Base-by-base conservation (phyloP, 2,113 vertebrate species). In the Tringa solitaria region DNA sequence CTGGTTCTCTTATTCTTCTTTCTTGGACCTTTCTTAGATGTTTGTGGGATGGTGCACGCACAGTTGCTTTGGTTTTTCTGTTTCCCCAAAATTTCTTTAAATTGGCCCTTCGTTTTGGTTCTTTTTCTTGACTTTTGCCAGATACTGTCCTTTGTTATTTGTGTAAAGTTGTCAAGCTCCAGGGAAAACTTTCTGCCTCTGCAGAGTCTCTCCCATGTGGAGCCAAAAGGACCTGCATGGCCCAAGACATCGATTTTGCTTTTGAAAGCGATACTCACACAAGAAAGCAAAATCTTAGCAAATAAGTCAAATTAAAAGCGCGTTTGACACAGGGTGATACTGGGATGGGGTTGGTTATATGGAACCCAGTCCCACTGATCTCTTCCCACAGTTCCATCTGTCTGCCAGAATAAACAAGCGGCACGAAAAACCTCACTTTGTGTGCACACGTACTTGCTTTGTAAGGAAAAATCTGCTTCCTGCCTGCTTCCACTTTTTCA, bases 401-500 rank as follows among this genome's bases (percentile, higher is more conserved):
- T 28, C 53, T 94, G 75, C 80, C 91, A 90, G 75, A 88, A 89
- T 22, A n/a, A 83, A 32, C 19, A 57, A 78, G 57, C 0, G 1
- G 35, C 46, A 63, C 2, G 1, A 39, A 28, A 90, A 69, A 11
- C 9, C 67, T 76, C 8, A 2, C 89, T 92, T 85, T 79, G 63
- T 86, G 53, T 45, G 53, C 18, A 7, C 87, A 67, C 23, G 2
- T 18, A 15, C 68, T 91, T 89, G 77, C 73, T 91, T 60, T 84
- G 84, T 83, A 90, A 92, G 83, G 83, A 70, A 76, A 82, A 92
- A 88, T 46, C 83, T 76, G 53, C 79, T 96, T 96, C 91, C 83
- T 90, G 69, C 57, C 75, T 78, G 53, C 56, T 85, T 59, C 61
- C 26, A 10, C 43, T 50, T 90, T 72, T 82, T 68, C 15, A 1